Percentiles rank a stretch among this genome's conserved stretches.
phyloP scores from a whole-genome alignment of 1,140 invertebrate species.

The Zaprionus nigranus region DNA sequence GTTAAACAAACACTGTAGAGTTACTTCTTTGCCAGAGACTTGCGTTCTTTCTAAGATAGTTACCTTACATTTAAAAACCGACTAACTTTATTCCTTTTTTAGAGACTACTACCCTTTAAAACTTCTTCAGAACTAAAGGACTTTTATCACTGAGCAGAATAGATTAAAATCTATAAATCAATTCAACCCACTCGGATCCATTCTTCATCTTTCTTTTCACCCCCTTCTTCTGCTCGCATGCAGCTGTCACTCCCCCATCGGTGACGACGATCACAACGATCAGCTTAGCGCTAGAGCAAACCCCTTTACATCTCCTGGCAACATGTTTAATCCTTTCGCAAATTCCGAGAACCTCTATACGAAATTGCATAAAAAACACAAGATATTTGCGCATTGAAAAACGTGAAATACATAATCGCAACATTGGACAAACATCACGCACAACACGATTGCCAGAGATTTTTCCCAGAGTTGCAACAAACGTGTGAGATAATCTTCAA shows the following conservation, averaged over 20 bases:
- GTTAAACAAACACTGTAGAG: too few species aligned
- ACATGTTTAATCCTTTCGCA: conserved; percentile 62
- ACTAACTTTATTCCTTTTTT: too few species aligned
- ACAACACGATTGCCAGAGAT: conserved; percentile 19
- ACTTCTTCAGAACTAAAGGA: background rate
- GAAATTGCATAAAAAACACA: conserved; percentile 63
- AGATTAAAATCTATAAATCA: background rate
- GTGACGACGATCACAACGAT: background rate
- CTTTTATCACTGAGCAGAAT: background rate
- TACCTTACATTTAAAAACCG: too few species aligned
- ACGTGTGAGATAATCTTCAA: conserved; percentile 60
- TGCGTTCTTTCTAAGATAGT: too few species aligned
- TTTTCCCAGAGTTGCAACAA: conserved; percentile 54
- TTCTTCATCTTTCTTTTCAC: background rate
- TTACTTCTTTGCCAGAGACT: too few species aligned
- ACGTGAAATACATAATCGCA: conserved; percentile 59
- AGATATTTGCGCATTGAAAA: conserved; percentile 6
- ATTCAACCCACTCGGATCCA: background rate
- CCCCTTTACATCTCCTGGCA: conserved; percentile 35
- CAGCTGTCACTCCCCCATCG: conserved; percentile 28
- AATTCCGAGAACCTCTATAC: conserved; percentile 42
- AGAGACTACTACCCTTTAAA: background rate
- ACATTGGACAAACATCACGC: conserved; percentile 72
- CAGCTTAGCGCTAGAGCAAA: conserved; percentile 16
- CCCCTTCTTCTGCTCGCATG: background rate